A percentile compares a stretch with the other conserved stretches of the same genome.
phyloP scores from a whole-genome alignment of 2,113 vertebrate genomes.

The Lucifuga dentata region DNA sequence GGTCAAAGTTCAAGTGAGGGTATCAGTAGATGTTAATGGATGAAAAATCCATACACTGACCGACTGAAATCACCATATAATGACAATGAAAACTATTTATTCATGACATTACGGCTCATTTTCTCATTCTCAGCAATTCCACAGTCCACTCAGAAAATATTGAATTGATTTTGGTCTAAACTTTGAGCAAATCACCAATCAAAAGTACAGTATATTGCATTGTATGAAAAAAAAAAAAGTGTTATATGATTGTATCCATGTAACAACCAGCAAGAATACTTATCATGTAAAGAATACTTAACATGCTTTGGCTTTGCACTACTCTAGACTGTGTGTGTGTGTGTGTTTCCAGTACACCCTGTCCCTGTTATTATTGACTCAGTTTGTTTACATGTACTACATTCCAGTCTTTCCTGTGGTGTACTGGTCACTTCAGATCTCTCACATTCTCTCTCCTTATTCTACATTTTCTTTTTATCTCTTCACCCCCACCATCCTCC shows the following conservation, averaged over 20 bases:
- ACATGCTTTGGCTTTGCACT: neutral
- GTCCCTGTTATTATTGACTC: constrained; percentile 46
- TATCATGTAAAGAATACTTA: constrained; percentile 1
- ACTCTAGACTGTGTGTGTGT: constrained; percentile 12
- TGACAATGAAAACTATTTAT: neutral
- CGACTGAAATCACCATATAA: neutral
- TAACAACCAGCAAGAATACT: neutral
- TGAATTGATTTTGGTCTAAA: neutral
- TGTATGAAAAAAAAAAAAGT: neutral
- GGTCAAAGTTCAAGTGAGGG: constrained; percentile 43
- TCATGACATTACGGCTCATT: neutral
- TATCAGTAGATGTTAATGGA: neutral
- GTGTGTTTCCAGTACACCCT: constrained; percentile 20
- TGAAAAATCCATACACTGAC: neutral
- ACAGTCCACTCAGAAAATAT: neutral
- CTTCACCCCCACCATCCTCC: neutral
- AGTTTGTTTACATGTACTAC: constrained; percentile 60
- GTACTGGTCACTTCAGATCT: neutral
- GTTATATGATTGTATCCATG: constrained; percentile 1
- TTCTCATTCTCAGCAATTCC: neutral
- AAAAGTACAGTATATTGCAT: too few relatives aligned
- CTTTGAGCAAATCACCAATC: neutral
- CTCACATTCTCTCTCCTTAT: neutral
- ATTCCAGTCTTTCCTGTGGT: constrained; percentile 61
- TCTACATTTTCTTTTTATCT: constrained; percentile 19